Base-by-base conservation (phyloP, 1,140 invertebrate species). In the Pogonognathellus flavescens region DNA sequence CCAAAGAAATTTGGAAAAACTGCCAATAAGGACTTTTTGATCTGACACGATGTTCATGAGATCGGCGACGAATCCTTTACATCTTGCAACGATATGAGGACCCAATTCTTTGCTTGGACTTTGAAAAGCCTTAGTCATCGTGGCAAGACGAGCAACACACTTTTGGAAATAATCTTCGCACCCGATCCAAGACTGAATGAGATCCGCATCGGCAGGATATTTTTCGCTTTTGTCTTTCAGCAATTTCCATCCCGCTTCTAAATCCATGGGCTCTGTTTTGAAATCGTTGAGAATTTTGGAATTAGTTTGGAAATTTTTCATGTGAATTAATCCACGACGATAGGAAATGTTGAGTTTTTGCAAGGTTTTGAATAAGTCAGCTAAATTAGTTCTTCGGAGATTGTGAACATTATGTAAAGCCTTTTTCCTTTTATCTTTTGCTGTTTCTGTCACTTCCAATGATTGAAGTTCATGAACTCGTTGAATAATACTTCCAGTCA, bases 331-430 rank as follows among this genome's bases (percentile, higher is more conserved):
- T 3, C 97, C 97, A 4, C 93, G 94, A 84, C 95, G 93, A 89
- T 96, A 97, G 9, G 95, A 97, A 1, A 98, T 89, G 0, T 96
- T 96, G 87, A 95, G 91, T 81, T 93, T 91, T 1, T 92, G 90
- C 0, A 98, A 91, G 14, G 92, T 91, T 89, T 95, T 96, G 89
- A 97, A 98, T 25, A 98, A 92, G 91, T 97, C 95, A 0, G 95
- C 93, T 0, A 98, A 90, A 7, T 94, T 94, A 90, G 95, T 94
- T 50, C 95, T 93, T 90, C 98, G 98, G 88, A 95, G 94, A 87
- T 96, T 94, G 0, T 97, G 92, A 55, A 97, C 94, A 90, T 90
- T 88, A 87, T 91, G 90, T 0, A 93, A 88, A 93, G 95, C 90
- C 96, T 96, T 90, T 94, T 97, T 88, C 90, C 93, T 92, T 94